Base-by-base conservation (phyloP, 2,888 invertebrate genomes). In the Aelia acuminata region DNA sequence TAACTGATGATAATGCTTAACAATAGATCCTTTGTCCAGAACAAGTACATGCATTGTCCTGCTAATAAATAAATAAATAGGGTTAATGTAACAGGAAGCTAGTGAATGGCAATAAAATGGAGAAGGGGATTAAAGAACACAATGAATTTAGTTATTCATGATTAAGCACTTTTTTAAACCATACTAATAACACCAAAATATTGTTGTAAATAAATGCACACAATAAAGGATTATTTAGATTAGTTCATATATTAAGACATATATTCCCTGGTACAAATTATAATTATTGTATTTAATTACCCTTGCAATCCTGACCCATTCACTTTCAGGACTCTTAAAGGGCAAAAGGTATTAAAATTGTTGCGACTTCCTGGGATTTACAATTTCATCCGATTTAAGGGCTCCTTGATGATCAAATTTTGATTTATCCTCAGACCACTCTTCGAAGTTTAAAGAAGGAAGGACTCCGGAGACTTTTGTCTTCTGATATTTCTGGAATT, bases 401-500 rank as follows among this genome's bases (percentile, higher is more conserved):
- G n/a, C n/a, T 80, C n/a, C 43, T 18, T n/a, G 20, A 43, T 3
- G 80, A 7, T 35, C 63, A 8, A 20, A 35, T 80, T 43, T 80
- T 8, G 43, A 43, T 80, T 80, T 80, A 22, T 39, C n/a, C n/a
- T 47, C 43, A 43, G n/a, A 80, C 8, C 39, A 86, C 80, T 50
- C 75, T 20, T 89, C 88, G 48, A 87, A 31, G 31, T 87, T 63
- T 13, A 85, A 39, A 75, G 49, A 20, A 39, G 84, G 75, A 31
- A 88, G 7, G 8, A 87, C 20, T 85, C 88, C 88, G 47, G 48
- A 26, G 11, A 89, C 18, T 84, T 87, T 88, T 26, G 53, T 48
- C 63, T 90, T 88, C 50, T 90, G 89, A 53, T 90, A 80, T 49
- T 57, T 87, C 89, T 90, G 84, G 35, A 88, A 89, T 35, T 53